Percentiles rank a stretch among this genome's conserved stretches.
These are phyloP conservation scores for Melanargia galathea DNA, from an alignment of 2,888 invertebrate genomes.

Conservation along the genomic window DNA sequence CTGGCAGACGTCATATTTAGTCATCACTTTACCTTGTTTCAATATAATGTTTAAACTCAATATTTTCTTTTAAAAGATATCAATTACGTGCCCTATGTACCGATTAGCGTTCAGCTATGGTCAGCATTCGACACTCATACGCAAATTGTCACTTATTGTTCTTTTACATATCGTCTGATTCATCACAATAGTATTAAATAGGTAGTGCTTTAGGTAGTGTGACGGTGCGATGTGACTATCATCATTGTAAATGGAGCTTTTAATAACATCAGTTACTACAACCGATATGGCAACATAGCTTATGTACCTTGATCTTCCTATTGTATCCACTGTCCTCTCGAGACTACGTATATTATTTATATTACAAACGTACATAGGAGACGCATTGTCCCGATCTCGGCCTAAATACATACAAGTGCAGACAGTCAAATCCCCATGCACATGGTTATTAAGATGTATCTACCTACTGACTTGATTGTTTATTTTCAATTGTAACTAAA, in stretches of 20 bases:
- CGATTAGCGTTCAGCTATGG: too few relatives aligned
- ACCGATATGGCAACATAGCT: background rate
- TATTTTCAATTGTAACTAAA: slow-evolving; percentile 20
- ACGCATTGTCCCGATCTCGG: slow-evolving; percentile 20
- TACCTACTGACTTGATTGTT: background rate
- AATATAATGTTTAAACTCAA: too few relatives aligned
- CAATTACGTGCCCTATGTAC: too few relatives aligned
- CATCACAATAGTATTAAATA: too few relatives aligned
- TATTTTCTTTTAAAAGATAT: too few relatives aligned
- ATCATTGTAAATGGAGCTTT: background rate
- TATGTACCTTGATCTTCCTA: background rate
- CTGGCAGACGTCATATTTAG: too few relatives aligned
- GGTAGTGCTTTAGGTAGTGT: too few relatives aligned
- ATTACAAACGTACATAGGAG: background rate
- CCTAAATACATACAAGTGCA: slow-evolving; percentile 33
- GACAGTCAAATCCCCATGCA: slow-evolving; percentile 27
- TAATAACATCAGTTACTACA: background rate
- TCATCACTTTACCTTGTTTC: too few relatives aligned
- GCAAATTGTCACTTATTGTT: too few relatives aligned
- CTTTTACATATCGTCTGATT: too few relatives aligned
- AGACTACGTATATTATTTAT: background rate
- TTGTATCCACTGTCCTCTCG: background rate
- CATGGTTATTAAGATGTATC: background rate
- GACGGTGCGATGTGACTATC: too few relatives aligned
- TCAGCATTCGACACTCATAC: too few relatives aligned